Evolutionary conservation across 2,797 vertebrate genomes (phyloP), one percentile per base, ranked within the genome.

Genomic region (Otus scops): DNA sequence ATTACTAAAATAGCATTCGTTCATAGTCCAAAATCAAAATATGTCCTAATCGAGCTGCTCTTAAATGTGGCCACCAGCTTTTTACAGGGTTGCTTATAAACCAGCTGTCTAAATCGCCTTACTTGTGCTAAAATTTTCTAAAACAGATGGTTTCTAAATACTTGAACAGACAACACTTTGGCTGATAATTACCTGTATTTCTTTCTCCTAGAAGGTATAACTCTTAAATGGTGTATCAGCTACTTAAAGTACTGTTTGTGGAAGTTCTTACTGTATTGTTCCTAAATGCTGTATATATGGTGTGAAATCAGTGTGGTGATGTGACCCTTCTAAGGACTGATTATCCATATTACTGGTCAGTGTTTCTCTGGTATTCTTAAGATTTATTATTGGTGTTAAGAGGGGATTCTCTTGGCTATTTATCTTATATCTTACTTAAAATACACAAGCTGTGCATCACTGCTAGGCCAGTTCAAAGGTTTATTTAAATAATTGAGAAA

Each of bases 1-100:
- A 14, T 51, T n/a, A 39, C 78, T 70, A 41, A 95, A 95, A 95
- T 80, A 97, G 71, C 56, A 87, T 76, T 91, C 1, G 53, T 89
- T 89, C 71, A 5, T 51, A 4, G 6, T 70, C 73, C 79, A 68
- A 82, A 92, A 92, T 80, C 54, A 87, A 91, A 89, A 84, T 81
- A 78, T 28, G 26, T 57, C 51, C 48, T 61, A 27, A 71, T 80
- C 54, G 50, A 69, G n/a, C 63, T 59, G 51, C 56, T 87, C 34
- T 74, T 85, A 76, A 82, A 54, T 13, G 6, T 48, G 47, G 8
- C 30, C 47, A 39, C 74, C 65, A 63, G 70, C 47, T 68, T 85
- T 89, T 84, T 71, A 2, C 30, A 10, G 47, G 22, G n/a, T 61
- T 86, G 65, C 60, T 90, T 30, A 30, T 67, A 74, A 92, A 74